Evolutionary conservation across 1,140 invertebrate genomes (phyloP), one percentile per base, ranked within the genome.

Genomic region (Anthonomus grandis): DNA sequence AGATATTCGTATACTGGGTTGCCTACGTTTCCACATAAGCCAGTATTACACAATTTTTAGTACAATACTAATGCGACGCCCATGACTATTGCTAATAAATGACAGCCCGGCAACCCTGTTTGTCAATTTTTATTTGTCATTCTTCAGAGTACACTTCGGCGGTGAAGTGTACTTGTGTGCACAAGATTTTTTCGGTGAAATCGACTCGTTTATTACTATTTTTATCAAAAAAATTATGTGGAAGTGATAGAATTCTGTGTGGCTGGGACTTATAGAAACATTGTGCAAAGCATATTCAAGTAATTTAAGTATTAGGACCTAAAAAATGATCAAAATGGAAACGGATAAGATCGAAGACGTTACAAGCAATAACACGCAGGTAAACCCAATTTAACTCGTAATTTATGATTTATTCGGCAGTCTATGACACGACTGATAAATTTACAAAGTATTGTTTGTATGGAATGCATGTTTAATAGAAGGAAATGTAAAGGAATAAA

Each of bases 281-380:
- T 34, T 46, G 48, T 23, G 45, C 55, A 48, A 42, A 48, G 17
- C 36, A 50, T 45, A 45, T 36, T 52, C 13, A 22, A 48, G 41
- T 51, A 48, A 48, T 55, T 52, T 21, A 45, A 34, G 18, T 50
- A 57, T 36, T 21, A 31, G 4, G 10, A 27, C 10, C 21, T 27
- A n/a, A n/a, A 53, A 59, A 52, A 65, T 65, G 79, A 79, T 81
- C 73, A 82, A 80, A 75, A 83, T 83, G 82, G 82, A 83, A 78
- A 83, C 81, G 64, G 82, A 83, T 73, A 83, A 82, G 73, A 78
- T 80, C 69, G 81, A 82, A 68, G 81, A 83, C 70, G 74, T 78
- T 59, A 79, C 77, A 64, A 75, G 75, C 41, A 70, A 54, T 52
- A 80, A 78, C 74, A 73, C 76, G 59, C 81, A 82, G 80, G 82